Base-by-base conservation (phyloP, 2,113 vertebrate species). In the Thryonomys swinderianus region DNA sequence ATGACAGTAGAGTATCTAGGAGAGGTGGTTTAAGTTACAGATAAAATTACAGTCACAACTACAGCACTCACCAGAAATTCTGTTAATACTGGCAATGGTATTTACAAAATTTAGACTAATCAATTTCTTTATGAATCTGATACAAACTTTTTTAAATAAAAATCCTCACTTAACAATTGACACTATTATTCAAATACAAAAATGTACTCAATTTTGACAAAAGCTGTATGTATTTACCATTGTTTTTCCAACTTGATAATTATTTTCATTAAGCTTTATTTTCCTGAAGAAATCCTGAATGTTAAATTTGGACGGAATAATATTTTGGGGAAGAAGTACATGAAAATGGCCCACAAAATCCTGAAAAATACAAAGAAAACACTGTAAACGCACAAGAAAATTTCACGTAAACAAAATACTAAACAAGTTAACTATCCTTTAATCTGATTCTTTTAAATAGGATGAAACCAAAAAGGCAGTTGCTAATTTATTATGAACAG, bases 201-300 rank as follows among this genome's bases (percentile, higher is more conserved):
- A 87, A 92, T 6, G 59, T 18, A 96, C 8, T 21, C 81, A 94
- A 0, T 74, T 84, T 96, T 76, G 61, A 94, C 0, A 12, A 93
- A 55, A 85, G 2, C 21, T 73, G 25, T 25, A 61, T 85, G 81
- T 45, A 96, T 97, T 98, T 99, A 99, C 99, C 99, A 99, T 99
- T 1, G 99, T 99, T 97, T 98, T 99, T 94, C 99, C 99, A 96
- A 99, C 99, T 99, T 99, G 99, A 93, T 99, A 99, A 82, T 99
- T 99, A 88, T 99, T 99, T 42, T 98, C 97, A 93, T 98, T 90
- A 0, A 99, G 98, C 98, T 99, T 98, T 81, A 98, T 98, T 97
- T 99, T 99, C 97, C 14, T 97, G 98, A 99, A 98, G 98, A 99
- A 99, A 91, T 98, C 96, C 73, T 98, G 98, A 98, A 99, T 99